Evolutionary conservation across 2,888 invertebrate genomes (phyloP), one percentile per base, ranked within the genome.

Genomic region (Nasonia oneida): DNA sequence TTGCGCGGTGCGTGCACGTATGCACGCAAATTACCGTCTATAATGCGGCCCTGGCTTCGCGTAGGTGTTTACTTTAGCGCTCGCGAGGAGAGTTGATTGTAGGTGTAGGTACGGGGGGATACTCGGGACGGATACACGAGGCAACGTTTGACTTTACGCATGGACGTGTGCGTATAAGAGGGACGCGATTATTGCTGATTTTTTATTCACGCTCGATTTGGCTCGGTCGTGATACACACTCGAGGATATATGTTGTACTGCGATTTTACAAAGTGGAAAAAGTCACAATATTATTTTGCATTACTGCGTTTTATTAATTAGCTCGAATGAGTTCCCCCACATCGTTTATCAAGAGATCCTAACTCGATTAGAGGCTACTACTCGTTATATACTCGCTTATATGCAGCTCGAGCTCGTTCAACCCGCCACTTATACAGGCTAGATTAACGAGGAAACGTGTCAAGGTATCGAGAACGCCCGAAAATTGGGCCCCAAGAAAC

Each of bases 141-240:
- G 10, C 61, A 12, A 23, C 23, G 74, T 64, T 64, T 81, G 75
- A 80, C 81, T 81, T 75, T 47, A 74, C 37, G 75, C 61, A 18
- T 33, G 37, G 5, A 29, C 18, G 33, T n/a, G 47, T 18, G 12
- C 8, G 39, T 29, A 33, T 23, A 33, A 50, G 50, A 18, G 53
- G 8, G 5, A 29, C n/a, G 42, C 18, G 10, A 77, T 39, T 67
- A 67, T 67, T 67, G n/a, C 12, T 67, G 67, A 3, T 14, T 67
- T 67, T 64, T 67, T 33, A 67, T 67, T 67, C 12, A 67, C 15
- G 15, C 67, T 67, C 67, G 67, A 67, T 67, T 29, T 67, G 15
- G 29, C 4, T 67, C 1, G 3, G 4, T 12, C 2, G 14, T 67
- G n/a, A 67, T 67, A 33, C 33, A 14, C 67, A 67, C 33, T 14